Base-by-base conservation (phyloP, 2,888 invertebrate species). In the Spodoptera littoralis region DNA sequence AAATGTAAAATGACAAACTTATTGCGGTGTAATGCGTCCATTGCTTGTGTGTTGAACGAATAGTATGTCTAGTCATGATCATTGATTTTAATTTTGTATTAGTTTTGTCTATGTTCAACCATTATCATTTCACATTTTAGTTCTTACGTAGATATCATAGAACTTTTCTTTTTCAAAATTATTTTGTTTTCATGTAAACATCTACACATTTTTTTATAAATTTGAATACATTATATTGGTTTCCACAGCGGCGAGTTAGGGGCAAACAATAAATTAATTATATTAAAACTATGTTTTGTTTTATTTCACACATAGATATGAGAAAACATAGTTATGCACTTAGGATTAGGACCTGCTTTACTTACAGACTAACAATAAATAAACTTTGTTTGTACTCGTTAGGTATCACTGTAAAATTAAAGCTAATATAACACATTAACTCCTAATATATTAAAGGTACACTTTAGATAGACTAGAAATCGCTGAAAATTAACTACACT, bases 201-300 rank as follows among this genome's bases (percentile, higher is more conserved):
- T 53, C 30, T 46, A 46, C 51, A 12, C 45, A 56, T 60, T 59
- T 66, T 36, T 36, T 36, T 36, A 36, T 36, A 48, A 55, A 72
- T 59, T 79, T 66, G 52, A 56, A 71, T 66, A 44, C 59, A 48
- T 62, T 56, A 58, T 70, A 70, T 65, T 71, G 61, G 65, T 74
- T 77, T 78, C 75, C 72, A 69, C 69, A 74, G 66, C 48, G 66
- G 52, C 68, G 62, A 60, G 57, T 65, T 80, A 70, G 73, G 73
- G 76, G 73, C 65, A 70, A 71, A 68, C 43, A 77, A 78, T 80
- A 79, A 79, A 79, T 65, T 56, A 61, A 79, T 65, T 56, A 61
- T 80, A 68, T 68, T 55, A 53, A 77, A 77, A 71, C 58, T 71
- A 73, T 61, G 60, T 66, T 76, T 79, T 82, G 83, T 83, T 83